These are phyloP conservation scores for Rhysida immarginata DNA, from an alignment of 1,140 invertebrate genomes.

Conservation along the genomic window DNA sequence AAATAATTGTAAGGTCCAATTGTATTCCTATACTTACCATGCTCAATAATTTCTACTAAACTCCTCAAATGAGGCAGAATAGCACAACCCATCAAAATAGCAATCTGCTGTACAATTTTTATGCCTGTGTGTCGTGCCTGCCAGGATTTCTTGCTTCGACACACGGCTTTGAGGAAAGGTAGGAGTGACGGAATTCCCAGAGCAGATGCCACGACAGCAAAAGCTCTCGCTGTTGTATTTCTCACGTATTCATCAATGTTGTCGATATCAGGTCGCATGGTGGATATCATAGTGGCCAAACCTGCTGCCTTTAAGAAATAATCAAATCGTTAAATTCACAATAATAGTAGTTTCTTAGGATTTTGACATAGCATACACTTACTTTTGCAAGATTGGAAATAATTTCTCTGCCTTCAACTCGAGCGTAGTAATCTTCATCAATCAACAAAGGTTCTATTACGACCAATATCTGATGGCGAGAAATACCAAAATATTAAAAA, in stretches of 20 bases:
- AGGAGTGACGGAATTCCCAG: slow-evolving; percentile 93
- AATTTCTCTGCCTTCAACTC: slow-evolving; percentile 97
- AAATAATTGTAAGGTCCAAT: too few species aligned
- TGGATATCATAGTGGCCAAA: slow-evolving; percentile 99
- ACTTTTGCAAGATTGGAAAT: slow-evolving; percentile 95
- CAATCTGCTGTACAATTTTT: slow-evolving; percentile 99
- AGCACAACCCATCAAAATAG: slow-evolving; percentile 99
- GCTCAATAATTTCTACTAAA: slow-evolving; percentile 98
- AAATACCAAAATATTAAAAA: slow-evolving; percentile 17
- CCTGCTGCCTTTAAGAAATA: slow-evolving; percentile 61
- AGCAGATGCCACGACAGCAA: slow-evolving; percentile 97
- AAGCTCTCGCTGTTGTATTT: slow-evolving; percentile 96
- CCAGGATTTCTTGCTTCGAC: slow-evolving; percentile 98
- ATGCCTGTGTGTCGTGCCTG: slow-evolving; percentile 98
- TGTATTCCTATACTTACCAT: too few species aligned
- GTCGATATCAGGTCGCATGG: slow-evolving; percentile 99
- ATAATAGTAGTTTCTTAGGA: background rate
- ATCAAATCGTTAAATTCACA: background rate
- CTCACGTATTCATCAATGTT: slow-evolving; percentile 99
- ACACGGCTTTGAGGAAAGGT: slow-evolving; percentile 98
- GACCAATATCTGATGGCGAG: slow-evolving; percentile 59
- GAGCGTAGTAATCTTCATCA: slow-evolving; percentile 99
- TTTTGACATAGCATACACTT: background rate
- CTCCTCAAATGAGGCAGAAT: slow-evolving; percentile 96
- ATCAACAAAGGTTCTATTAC: slow-evolving; percentile 98